phyloP scores from a whole-genome alignment of 2,888 invertebrate species.

The Agapostemon virescens region DNA sequence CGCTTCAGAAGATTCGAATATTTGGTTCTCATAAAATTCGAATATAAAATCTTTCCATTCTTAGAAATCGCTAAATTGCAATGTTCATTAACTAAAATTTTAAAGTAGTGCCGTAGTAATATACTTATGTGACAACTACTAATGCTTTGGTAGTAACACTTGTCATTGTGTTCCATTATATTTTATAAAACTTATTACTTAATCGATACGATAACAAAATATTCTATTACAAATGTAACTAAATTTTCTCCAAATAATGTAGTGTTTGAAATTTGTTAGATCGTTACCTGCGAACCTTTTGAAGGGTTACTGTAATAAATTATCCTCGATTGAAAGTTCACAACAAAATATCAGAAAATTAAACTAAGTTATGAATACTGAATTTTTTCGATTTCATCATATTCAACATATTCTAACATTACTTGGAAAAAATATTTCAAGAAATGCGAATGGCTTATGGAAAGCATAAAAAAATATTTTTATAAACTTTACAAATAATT shows the following conservation, averaged over 20 bases:
- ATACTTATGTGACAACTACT: neutral
- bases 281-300: neutral
- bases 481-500: conserved; percentile 29
- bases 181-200: neutral
- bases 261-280: neutral
- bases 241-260: neutral
- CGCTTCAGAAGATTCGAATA: conserved; percentile 1
- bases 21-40: neutral
- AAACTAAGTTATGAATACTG: conserved; percentile 25
- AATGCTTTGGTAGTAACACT: neutral
- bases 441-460: conserved; percentile 25
- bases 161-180: neutral
- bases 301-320: conserved; percentile 5
- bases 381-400: neutral
- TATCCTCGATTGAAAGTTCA: neutral
- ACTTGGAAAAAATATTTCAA: neutral
- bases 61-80: neutral
- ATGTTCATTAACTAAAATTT: neutral
- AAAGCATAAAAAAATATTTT: neutral
- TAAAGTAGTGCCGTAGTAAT: neutral
- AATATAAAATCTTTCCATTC: neutral
- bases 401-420: neutral
- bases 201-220: neutral
- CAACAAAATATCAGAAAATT: neutral
- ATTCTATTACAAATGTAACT: neutral